A percentile compares a stretch with the other conserved stretches of the same genome.
Conservation (phyloP, 2,797 vertebrate species). For the Sciaenops ocellatus region DNA sequence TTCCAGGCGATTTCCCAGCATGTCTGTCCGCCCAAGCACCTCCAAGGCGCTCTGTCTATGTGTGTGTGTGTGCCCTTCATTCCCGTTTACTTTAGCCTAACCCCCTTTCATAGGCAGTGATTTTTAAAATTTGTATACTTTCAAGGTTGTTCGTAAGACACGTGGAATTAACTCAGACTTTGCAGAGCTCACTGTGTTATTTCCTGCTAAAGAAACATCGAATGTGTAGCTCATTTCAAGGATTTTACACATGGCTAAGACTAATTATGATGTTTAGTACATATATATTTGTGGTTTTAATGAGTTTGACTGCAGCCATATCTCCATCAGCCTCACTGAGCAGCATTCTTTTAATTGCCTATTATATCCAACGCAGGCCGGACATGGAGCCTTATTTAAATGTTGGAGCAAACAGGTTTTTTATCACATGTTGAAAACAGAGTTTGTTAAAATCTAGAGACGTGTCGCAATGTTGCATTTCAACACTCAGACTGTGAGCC, state of each 20-base stretch:
- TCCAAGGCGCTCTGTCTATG: slow-evolving; percentile 74
- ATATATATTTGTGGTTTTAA: slow-evolving; percentile 59
- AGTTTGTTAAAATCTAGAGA: slow-evolving; percentile 17
- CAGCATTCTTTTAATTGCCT: slow-evolving; percentile 68
- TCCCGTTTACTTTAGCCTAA: slow-evolving; percentile 67
- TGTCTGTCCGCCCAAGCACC: slow-evolving; percentile 80
- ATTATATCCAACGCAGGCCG: slow-evolving; percentile 53
- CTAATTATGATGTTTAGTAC: slow-evolving; percentile 35
- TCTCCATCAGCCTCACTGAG: slow-evolving; percentile 61
- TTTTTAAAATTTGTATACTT: slow-evolving; percentile 40
- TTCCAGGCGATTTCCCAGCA: slow-evolving; percentile 78
- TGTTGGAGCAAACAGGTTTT: slow-evolving; percentile 35
- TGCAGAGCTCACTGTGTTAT: background rate
- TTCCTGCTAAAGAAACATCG: slow-evolving; percentile 5
- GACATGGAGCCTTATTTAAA: slow-evolving; percentile 29
- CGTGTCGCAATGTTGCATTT: slow-evolving; percentile 4
- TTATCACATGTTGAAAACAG: slow-evolving; percentile 25
- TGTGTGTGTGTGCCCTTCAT: slow-evolving; percentile 48
- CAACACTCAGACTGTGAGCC: background rate
- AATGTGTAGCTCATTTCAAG: background rate
- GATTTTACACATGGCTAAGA: slow-evolving; percentile 18
- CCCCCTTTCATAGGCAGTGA: slow-evolving; percentile 50
- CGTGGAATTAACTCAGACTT: background rate
- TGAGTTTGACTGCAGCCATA: slow-evolving; percentile 60
- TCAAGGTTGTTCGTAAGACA: slow-evolving; percentile 54